Base-by-base conservation (phyloP, 53 echinoderm and acorn worm species). In the Crossaster papposus region DNA sequence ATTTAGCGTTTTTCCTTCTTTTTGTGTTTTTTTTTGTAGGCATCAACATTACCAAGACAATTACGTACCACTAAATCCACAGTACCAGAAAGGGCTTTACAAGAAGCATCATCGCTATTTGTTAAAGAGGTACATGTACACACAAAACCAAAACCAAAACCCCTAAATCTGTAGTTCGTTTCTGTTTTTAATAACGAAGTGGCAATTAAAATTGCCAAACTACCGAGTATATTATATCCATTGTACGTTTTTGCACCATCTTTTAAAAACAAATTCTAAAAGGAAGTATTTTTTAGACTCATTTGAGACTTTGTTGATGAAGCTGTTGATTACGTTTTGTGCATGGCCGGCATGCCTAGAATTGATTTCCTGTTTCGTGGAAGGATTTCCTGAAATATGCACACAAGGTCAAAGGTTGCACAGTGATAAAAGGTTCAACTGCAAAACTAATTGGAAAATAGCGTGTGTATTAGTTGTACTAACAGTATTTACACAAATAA, bases 61-160 rank as follows among this genome's bases (percentile, higher is more conserved):
- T 79, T 90, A 68, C 89, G 97, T 51, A 97, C 97, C n/a, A 94
- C 91, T 14, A 91, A 91, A 91, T 94, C 95, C 9, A 95, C 97
- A 71, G 95, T 97, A 68, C 97, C 97, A 20, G 97, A 95, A 36
- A 79, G 70, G 2, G 97, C 95, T 31, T 71, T 94, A 36, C 88
- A 89, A 63, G 97, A 97, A 65, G 95, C 93, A 2, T 68, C 93
- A 23, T 82, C 93, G 11, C 86, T 93, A 18, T 97, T 97, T 90
- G 97, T 97, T 35, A 94, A 91, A 81, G 97, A 95, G 92, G 97
- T 95, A 90, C 76, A n/a, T n/a, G n/a, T n/a, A n/a, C n/a, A n/a
- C n/a, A n/a, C n/a, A n/a, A n/a, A n/a, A n/a, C n/a, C 91, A 38
- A 81, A 58, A 2, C 14, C 2, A 58, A 44, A 44, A 71, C 72